These are phyloP conservation scores for Glomeris maerens DNA, from an alignment of 1,140 invertebrate genomes.

Conservation along the genomic window DNA sequence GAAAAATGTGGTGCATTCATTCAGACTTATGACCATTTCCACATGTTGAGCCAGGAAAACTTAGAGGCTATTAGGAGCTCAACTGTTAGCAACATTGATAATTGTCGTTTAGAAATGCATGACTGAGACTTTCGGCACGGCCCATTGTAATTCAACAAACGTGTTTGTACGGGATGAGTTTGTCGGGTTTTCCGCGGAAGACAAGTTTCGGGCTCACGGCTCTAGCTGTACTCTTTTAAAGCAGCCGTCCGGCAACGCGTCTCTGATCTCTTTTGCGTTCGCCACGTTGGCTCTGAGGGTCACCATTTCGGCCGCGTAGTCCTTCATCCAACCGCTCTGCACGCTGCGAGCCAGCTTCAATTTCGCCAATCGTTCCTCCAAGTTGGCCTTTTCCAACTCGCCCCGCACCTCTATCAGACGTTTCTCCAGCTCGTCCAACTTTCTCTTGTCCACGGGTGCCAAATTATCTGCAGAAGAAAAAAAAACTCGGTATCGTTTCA, in stretches of 20 bases:
- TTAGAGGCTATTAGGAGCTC: too few species aligned
- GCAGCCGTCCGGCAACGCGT: slow-evolving; percentile 66
- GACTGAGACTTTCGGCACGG: too few species aligned
- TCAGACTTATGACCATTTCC: too few species aligned
- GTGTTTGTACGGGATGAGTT: too few species aligned
- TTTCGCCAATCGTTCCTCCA: slow-evolving; percentile 56
- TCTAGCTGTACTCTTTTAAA: slow-evolving; percentile 46
- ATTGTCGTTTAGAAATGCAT: too few species aligned
- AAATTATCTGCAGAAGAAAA: slow-evolving; percentile 1
- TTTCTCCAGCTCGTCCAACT: slow-evolving; percentile 54
- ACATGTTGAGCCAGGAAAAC: too few species aligned
- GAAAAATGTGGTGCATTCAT: too few species aligned
- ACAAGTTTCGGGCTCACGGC: slow-evolving; percentile 27
- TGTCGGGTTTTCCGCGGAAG: too few species aligned
- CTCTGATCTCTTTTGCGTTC: slow-evolving; percentile 70
- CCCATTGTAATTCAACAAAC: too few species aligned
- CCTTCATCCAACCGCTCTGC: slow-evolving; percentile 61
- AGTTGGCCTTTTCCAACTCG: slow-evolving; percentile 52
- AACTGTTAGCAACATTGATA: too few species aligned
- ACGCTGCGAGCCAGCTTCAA: slow-evolving; percentile 52
- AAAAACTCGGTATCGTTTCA: neutral
- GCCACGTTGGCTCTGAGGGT: slow-evolving; percentile 59
- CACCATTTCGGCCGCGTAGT: slow-evolving; percentile 63
- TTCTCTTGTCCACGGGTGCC: slow-evolving; percentile 38
- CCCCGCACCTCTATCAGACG: slow-evolving; percentile 56